Evolutionary conservation across 1,140 invertebrate species (phyloP), one percentile per base, ranked within the genome.

Genomic region (Rhagoletis pomonella): DNA sequence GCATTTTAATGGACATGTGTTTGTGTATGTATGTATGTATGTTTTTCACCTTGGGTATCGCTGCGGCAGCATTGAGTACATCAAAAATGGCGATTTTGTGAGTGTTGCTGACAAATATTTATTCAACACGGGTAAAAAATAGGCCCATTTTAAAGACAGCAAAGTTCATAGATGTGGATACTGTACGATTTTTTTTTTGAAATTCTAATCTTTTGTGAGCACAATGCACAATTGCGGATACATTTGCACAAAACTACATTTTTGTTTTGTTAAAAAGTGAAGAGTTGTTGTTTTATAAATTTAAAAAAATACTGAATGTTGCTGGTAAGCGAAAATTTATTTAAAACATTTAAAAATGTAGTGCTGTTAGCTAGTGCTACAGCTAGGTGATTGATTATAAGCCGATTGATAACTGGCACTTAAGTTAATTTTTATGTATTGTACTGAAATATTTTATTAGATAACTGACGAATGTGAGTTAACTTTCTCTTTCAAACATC

Each of bases 1-100:
- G 29, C 29, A 39, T 67, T 29, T 67, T 5, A 19, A 29, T 29
- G 29, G 29, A 29, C 29, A 29, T 29, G 29, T 29, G 64, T 19
- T 4, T 81, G 44, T 55, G 7, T 55, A 6, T 81, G n/a, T 29
- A 58, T 10, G n/a, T 81, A 81, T 3, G n/a, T 81, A 81, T 58
- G 47, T 55, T 19, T 50, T 67, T 67, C 39, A 67, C 64, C 64
- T 67, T 81, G 73, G 47, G 47, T 81, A n/a, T 7, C 50, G 17
- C 29, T 29, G 29, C 29, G 17, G 7, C 39, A 42, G 44, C 69
- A 44, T 47, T 7, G 17, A n/a, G 17, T 77, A 55, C 29, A 29
- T 39, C 5, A 50, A 77, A 77, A 77, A 77, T 77, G 69, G 69
- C 73, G 73, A 55, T 81, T 55, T 55, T 10, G 29, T 55, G 9